Base-by-base conservation (phyloP, 2,888 invertebrate species). In the Hypercompe scribonia region DNA sequence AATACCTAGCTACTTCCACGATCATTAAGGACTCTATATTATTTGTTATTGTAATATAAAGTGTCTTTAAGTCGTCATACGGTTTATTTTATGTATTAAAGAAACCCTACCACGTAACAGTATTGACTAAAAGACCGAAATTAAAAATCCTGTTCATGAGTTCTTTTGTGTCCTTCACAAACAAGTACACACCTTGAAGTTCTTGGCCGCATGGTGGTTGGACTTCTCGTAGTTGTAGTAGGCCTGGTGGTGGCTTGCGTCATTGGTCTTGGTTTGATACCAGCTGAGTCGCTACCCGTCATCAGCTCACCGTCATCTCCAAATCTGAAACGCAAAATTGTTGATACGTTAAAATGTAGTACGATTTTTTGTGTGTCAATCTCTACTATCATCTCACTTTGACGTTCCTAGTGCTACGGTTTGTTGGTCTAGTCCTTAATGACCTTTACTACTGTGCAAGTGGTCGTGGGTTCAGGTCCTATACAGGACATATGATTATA, bases 301-400 rank as follows among this genome's bases (percentile, higher is more conserved):
- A 94, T 91, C 81, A 91, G 78, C 78, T 93, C 93, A 2, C 92
- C 93, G 3, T 93, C 93, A 2, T 87, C 90, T 18, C 91, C 92
- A 67, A 95, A 95, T 82, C 95, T 95, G 91, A 65, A 94, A 92
- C 15, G 42, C 15, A 66, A 50, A 28, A 39, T n/a, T 46, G n/a
- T 34, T 33, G 36, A 21, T 21, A 18, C 5, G 15, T 24, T 66
- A 15, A 13, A n/a, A 42, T 24, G 21, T 8, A 15, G 54, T 68
- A 65, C 39, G 11, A 65, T 18, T 10, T 34, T 64, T 61, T 8
- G 7, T 18, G 13, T 24, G 21, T 33, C 11, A 10, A 15, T 10
- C 42, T 42, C 15, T 15, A 10, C 42, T 15, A 11, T 39, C 39
- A 39, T 11, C 39, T 39, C 11, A 39, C 39, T 39, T 39, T 39